Evolutionary conservation across 1,140 invertebrate species (phyloP), one percentile per base, ranked within the genome.

Genomic region (Nasonia vitripennis): DNA sequence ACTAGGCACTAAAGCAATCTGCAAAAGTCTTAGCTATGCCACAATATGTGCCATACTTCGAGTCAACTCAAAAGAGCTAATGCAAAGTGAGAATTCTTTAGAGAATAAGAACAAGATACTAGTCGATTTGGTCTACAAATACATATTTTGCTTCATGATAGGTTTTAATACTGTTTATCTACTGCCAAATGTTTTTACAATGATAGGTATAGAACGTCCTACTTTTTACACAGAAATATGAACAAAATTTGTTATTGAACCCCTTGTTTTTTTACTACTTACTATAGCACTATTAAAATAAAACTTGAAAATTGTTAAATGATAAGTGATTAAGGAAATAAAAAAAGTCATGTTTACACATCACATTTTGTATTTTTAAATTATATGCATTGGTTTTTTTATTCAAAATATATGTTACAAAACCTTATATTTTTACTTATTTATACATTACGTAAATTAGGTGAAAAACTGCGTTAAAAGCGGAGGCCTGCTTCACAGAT

Each of bases 211-310:
- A 85, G 96, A 97, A 91, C 91, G 97, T 89, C 95, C 95, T 0
- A 96, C 96, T 3, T 97, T 97, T 93, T 97, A 97, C 89, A 97
- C 96, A 6, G 97, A 98, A 94, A 95, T 98, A 86, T 98, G 94
- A 94, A 89, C 77, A 71, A 75, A 34, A 34, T 80, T 85, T 81
- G 83, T 81, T 67, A 82, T 78, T 62, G 31, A 55, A 48, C 14
- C 27, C 67, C 62, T 14, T 31, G 48, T 81, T 48, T 83, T 81
- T 86, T 71, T 75, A 86, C 20, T 41, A 12, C 23, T 74, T n/a
- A 62, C 17, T 86, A 79, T 27, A 27, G 55, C 31, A 83, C 34
- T 81, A 45, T 83, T 82, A 55, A 78, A 73, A 20, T 82, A 55
- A 78, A 81, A 20, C 62, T 84, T 81, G 80, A 80, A 70, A 45